phyloP scores from a whole-genome alignment of 2,888 invertebrate species.

The Erannis defoliaria region DNA sequence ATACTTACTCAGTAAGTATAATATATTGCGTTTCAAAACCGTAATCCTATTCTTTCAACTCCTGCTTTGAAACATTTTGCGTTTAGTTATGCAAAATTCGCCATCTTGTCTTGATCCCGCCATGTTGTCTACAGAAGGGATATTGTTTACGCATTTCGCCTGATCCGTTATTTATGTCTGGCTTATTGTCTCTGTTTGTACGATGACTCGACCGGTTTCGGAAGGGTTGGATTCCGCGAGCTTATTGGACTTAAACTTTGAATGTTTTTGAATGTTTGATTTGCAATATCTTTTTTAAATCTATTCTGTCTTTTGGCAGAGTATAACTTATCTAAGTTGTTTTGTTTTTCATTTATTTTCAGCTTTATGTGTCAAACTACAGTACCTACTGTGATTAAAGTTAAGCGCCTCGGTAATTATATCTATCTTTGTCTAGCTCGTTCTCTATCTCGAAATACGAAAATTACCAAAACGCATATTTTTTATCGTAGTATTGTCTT shows the following conservation, averaged over 20 bases:
- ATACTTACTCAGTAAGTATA: no score
- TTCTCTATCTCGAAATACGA: no score
- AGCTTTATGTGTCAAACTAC: no score
- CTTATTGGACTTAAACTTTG: slow-evolving; percentile 22
- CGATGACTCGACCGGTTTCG: slow-evolving; percentile 44
- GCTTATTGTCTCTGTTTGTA: slow-evolving; percentile 66
- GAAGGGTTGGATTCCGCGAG: slow-evolving; percentile 23
- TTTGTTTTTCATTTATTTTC: no score
- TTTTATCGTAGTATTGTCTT: no score
- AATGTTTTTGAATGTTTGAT: slow-evolving; percentile 17
- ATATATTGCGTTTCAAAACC: neutral
- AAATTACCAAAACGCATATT: no score
- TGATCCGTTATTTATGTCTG: slow-evolving; percentile 82
- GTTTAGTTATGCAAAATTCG: slow-evolving; percentile 62
- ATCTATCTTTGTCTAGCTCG: no score
- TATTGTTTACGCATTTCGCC: slow-evolving; percentile 81
- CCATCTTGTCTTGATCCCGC: slow-evolving; percentile 64
- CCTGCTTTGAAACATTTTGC: neutral
- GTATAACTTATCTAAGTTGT: no score
- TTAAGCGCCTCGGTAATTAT: no score
- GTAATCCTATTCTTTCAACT: neutral
- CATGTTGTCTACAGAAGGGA: slow-evolving; percentile 62
- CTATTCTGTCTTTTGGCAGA: no score
- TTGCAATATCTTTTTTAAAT: no score
- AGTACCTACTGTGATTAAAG: no score